Base-by-base conservation (phyloP, 2,888 invertebrate genomes). In the Macrophya alboannulata region DNA sequence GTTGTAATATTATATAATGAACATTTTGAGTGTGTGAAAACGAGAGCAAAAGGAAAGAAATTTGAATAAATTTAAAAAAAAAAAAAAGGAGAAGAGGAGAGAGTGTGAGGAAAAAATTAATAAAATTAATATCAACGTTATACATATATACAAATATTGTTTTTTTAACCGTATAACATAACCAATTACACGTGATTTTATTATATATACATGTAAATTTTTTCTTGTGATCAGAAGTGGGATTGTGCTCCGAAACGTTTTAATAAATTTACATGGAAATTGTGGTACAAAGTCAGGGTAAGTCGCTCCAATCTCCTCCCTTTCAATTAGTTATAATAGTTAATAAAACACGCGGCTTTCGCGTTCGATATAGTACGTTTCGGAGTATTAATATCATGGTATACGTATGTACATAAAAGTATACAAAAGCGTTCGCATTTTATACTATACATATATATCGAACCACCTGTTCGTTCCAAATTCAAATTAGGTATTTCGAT, bases 251-350 rank as follows among this genome's bases (percentile, higher is more conserved):
- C n/a, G 77, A 17, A 77, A 51, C 88, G 88, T 89, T 89, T 88
- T 89, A 88, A 88, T 89, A 88, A 89, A 90, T 91, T 90, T 90
- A 89, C 88, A 87, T 87, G 86, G 81, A 86, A 85, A 90, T 90
- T 87, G 88, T 86, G 85, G 86, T 87, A 88, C 51, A 77, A 51
- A 51, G 51, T 51, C 77, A 51, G 77, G 77, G 77, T 77, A 51
- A 77, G 77, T 77, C 77, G 40, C 45, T 10, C 21, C 43, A 45
- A 71, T 71, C 17, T 71, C 71, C 17, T 71, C 71, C 40, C 71
- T 40, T 71, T 71, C 17, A 71, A 71, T 71, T 37, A 68, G 37
- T 68, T 68, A 68, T 55, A 55, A 55, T 55, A 55, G n/a, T 55
- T 55, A n/a, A n/a, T n/a, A 55, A 55, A 55, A 55, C 25, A 68